Base-by-base conservation (phyloP, 2,888 invertebrate species). In the Alcis repandata region DNA sequence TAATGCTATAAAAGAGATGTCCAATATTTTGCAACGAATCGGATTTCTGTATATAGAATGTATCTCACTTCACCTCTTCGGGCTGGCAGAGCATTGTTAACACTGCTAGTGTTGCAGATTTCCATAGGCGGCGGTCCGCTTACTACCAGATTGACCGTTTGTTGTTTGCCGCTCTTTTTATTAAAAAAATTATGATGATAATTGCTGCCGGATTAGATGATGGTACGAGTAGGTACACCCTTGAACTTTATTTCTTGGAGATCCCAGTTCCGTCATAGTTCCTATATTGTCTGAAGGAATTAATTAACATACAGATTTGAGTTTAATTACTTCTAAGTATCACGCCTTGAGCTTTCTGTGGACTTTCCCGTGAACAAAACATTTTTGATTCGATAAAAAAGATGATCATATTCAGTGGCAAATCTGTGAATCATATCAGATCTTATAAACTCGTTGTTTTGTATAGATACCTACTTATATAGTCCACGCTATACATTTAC, bases 361-460 rank as follows among this genome's bases (percentile, higher is more conserved):
- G 51, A 20, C 36, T 20, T 19, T 51, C 19, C 51, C 36, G n/a
- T n/a, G 9, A 49, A 17, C 32, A 49, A 10, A 32, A 17, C 1
- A 22, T 22, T 46, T 13, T 46, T n/a, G 13, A 49, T 49, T 49
- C 17, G 6, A 20, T 49, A 33, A 33, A 22, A 33, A n/a, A 33
- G 27, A 27, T 7, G 27, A 27, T 45, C 13, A 11, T 17, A 17
- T 9, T 15, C 49, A 49, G 33, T 20, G 20, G 20, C 79, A 77
- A 80, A 78, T 75, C 72, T 74, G 49, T 78, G 74, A 76, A 65
- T 33, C 36, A 51, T 11, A 36, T 79, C 72, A 75, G 49, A 22
- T 33, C 49, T 60, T 56, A 67, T 58, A 67, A 59, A 59, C 72
- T 63, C 33, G 69, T 68, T 68, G 57, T 33, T 51, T 38, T 52